Percentiles rank a stretch among this genome's conserved stretches.
Conservation (phyloP, 2,888 invertebrate species). For the Nebria brevicollis region DNA sequence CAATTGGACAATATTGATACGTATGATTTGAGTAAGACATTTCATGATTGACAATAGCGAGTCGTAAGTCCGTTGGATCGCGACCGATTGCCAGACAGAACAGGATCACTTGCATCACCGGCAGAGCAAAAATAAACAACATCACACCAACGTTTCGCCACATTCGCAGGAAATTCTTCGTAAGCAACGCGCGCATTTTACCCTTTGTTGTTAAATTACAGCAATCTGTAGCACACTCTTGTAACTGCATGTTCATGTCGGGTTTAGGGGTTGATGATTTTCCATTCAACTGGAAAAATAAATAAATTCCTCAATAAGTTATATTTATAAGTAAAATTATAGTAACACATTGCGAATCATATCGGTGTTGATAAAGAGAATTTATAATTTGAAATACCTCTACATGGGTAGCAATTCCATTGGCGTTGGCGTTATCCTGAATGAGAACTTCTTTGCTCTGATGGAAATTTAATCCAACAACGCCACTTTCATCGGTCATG, state of each 20-base stretch:
- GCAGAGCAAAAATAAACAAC: slow-evolving; percentile 92
- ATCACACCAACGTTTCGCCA: slow-evolving; percentile 93
- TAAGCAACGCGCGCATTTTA: slow-evolving; percentile 84
- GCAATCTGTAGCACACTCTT: slow-evolving; percentile 70
- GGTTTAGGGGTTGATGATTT: slow-evolving; percentile 57
- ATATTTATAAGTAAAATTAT: not conserved
- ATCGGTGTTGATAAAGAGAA: not conserved
- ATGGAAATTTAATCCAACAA: slow-evolving; percentile 88
- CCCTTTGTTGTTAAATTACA: slow-evolving; percentile 79
- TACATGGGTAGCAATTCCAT: slow-evolving; percentile 67
- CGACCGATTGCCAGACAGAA: slow-evolving; percentile 93
- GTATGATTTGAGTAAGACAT: slow-evolving; percentile 60
- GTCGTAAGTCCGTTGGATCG: slow-evolving; percentile 82
- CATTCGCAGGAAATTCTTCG: slow-evolving; percentile 91
- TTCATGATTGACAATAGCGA: slow-evolving; percentile 83
- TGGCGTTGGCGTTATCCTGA: slow-evolving; percentile 68
- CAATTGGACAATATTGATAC: slow-evolving; percentile 63
- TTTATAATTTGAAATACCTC: slow-evolving; percentile 63
- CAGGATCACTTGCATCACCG: slow-evolving; percentile 93
- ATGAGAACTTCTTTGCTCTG: slow-evolving; percentile 90
- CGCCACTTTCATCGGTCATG: slow-evolving; percentile 86
- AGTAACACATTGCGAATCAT: not conserved
- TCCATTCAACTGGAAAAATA: slow-evolving; percentile 34
- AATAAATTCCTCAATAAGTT: slow-evolving; percentile 10
- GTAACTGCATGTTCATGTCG: slow-evolving; percentile 67